These are phyloP conservation scores for Lycaon pictus DNA, from an alignment of 2,113 vertebrate genomes.

Conservation along the genomic window DNA sequence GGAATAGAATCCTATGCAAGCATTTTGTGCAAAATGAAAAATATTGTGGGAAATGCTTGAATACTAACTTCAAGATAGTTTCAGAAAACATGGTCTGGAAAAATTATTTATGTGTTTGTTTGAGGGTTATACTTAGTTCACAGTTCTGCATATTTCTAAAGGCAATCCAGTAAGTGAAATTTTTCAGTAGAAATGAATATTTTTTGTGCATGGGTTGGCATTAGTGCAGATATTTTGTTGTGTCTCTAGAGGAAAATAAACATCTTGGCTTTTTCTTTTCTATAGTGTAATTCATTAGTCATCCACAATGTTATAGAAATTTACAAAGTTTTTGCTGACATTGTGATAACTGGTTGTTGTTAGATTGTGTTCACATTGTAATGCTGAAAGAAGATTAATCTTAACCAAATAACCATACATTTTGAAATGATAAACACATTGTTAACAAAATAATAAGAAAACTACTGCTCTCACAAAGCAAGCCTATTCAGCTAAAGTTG, in stretches of 20 bases:
- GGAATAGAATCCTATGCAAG: not conserved
- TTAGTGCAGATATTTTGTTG: constrained; percentile 79
- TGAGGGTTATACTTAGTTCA: not conserved
- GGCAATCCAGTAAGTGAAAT: not conserved
- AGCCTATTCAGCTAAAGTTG: not conserved
- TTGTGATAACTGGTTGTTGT: constrained; percentile 73
- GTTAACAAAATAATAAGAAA: constrained; percentile 59
- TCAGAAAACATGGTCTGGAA: not conserved
- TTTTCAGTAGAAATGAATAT: constrained; percentile 54
- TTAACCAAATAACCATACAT: constrained; percentile 44
- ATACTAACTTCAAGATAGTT: not conserved
- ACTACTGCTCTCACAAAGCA: constrained; percentile 30
- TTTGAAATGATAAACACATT: constrained; percentile 49
- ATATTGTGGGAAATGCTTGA: not conserved
- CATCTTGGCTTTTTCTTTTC: constrained; percentile 73
- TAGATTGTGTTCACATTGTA: constrained; percentile 70
- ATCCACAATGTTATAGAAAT: constrained; percentile 76
- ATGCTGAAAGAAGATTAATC: constrained; percentile 66
- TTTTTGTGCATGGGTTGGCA: constrained; percentile 44
- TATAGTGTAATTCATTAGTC: constrained; percentile 77
- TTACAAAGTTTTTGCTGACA: constrained; percentile 73
- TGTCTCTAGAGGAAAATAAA: constrained; percentile 80
- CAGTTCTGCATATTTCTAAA: constrained; percentile 48
- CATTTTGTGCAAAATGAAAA: constrained; percentile 46
- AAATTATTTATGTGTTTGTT: constrained; percentile 34